Evolutionary conservation across 2,113 vertebrate species (phyloP), one percentile per base, ranked within the genome.

Genomic region (Planiliza haematocheilus): DNA sequence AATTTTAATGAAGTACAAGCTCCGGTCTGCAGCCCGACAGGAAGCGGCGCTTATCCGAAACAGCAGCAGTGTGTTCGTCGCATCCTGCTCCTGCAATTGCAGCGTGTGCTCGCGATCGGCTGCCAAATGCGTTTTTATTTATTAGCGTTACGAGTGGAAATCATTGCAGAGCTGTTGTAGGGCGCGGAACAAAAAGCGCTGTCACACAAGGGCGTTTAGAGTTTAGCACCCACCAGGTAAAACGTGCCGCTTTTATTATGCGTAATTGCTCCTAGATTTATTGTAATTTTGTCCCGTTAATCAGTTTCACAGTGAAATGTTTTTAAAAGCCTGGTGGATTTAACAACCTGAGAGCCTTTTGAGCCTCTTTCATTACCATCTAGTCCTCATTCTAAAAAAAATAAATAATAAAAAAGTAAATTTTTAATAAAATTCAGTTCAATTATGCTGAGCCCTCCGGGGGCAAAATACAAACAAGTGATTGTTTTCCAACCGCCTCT

Each of bases 221-320:
- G n/a, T 58, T 16, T 18, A 16, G 11, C 43, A 36, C 24, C 17
- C 38, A 67, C 9, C 18, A 21, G 57, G 13, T 64, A n/a, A 61
- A 62, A 51, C 36, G 43, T n/a, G 0, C 2, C 21, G 21, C 41
- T 73, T 46, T 17, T 30, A 24, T 10, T 45, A 53, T 24, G n/a
- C 12, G 3, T 24, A 11, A 24, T 18, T 58, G 30, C 48, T 67
- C 10, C 10, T 36, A n/a, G 4, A 45, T 65, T 70, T 20, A 18
- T 20, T 60, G 17, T 48, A 46, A 30, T 48, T n/a, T n/a, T n/a
- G n/a, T n/a, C n/a, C n/a, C n/a, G n/a, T n/a, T 63, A 50, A 60
- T 42, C 24, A 43, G 48, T 4, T 68, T 57, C 18, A 34, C 8
- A 34, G 20, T n/a, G 8, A 3, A 8, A n/a, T 55, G 0, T 69